A percentile compares a stretch with the other conserved stretches of the same genome.
Conservation (phyloP, 2,888 invertebrate genomes). For the Troides helena region DNA sequence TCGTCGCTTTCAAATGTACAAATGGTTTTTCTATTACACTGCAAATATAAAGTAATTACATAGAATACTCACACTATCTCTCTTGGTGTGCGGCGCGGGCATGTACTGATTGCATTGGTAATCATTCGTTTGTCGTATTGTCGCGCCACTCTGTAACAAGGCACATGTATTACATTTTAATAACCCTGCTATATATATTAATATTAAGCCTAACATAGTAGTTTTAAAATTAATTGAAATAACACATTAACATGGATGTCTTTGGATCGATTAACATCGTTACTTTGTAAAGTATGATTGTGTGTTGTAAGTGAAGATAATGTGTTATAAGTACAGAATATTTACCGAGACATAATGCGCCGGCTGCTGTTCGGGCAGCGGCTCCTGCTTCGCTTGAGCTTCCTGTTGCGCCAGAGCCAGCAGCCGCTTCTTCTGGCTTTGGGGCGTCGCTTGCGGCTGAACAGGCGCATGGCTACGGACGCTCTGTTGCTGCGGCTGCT, state of each 20-base stretch:
- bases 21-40: background rate
- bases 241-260: no score
- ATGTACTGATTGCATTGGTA: slow-evolving; percentile 75
- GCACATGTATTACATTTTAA: background rate
- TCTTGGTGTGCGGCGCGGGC: slow-evolving; percentile 67
- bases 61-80: slow-evolving; percentile 67
- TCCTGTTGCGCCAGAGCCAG: slow-evolving; percentile 87
- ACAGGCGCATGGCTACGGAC: slow-evolving; percentile 34
- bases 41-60: background rate
- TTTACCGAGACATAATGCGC: slow-evolving; percentile 48
- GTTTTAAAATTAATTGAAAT: no score
- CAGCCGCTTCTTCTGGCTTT: slow-evolving; percentile 93
- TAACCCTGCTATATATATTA: no score
- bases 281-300: no score
- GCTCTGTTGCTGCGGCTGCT: slow-evolving; percentile 31
- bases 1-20: no score
- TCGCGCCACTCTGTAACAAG: slow-evolving; percentile 56
- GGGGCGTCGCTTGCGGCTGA: slow-evolving; percentile 75
- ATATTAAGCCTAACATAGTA: no score
- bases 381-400: slow-evolving; percentile 77
- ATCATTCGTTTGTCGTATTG: slow-evolving; percentile 66
- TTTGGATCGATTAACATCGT: no score
- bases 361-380: slow-evolving; percentile 73
- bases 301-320: no score
- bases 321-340: background rate